Percentiles rank a stretch among this genome's conserved stretches.
Evolutionary conservation across 2,888 invertebrate genomes (phyloP).

Genomic region (Eugnorisma glareosa): DNA sequence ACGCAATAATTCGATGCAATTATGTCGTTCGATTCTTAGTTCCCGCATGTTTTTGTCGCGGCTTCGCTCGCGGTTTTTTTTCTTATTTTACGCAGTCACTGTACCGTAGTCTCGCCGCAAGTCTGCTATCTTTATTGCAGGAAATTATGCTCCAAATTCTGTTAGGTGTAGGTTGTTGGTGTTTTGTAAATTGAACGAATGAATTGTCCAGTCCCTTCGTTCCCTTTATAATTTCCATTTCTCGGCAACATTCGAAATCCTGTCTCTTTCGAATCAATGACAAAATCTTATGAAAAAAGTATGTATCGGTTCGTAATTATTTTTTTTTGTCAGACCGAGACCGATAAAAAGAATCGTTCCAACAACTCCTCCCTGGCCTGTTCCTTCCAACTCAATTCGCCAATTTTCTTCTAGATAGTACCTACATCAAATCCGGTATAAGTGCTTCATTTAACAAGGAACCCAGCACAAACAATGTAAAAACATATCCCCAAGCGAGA

Average conservation of each 20-base stretch:
- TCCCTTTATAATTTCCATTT: constrained; percentile 5
- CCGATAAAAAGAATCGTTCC: background rate
- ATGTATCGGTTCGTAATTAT: no score
- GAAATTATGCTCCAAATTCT: constrained; percentile 69
- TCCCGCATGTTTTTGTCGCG: constrained; percentile 51
- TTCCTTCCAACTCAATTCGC: background rate
- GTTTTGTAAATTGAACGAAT: constrained; percentile 45
- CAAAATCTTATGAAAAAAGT: background rate
- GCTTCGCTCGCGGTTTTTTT: constrained; percentile 54
- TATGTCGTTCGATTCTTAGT: constrained; percentile 65
- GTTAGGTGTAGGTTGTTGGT: constrained; percentile 42
- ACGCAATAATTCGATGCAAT: constrained; percentile 67
- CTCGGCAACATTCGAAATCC: background rate
- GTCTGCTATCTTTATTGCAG: constrained; percentile 63
- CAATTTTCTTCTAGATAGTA: background rate
- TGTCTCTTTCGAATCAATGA: background rate
- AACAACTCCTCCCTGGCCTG: background rate
- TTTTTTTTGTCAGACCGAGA: background rate
- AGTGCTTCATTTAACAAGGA: constrained; percentile 56
- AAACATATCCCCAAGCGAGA: constrained; percentile 56
- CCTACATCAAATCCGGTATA: constrained; percentile 32
- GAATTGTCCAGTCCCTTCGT: constrained; percentile 32
- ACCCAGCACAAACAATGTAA: constrained; percentile 52
- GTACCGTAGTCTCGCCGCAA: constrained; percentile 63
- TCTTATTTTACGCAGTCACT: constrained; percentile 36